Percentiles rank a stretch among this genome's conserved stretches.
Conservation (phyloP, 2,797 vertebrate genomes). For the Rallus crepitans region DNA sequence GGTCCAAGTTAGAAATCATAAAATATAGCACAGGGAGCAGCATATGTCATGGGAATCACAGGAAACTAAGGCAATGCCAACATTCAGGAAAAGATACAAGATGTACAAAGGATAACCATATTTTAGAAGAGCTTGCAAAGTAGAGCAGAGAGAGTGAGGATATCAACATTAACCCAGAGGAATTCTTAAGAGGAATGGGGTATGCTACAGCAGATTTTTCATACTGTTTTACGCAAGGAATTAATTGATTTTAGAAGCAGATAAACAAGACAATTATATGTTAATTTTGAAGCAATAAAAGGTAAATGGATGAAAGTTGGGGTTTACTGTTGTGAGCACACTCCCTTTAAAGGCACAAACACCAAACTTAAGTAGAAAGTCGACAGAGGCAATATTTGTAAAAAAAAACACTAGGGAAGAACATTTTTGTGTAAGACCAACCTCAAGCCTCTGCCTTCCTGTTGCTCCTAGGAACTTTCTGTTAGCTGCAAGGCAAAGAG, state of each 20-base stretch:
- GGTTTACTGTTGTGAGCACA: background rate
- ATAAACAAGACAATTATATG: background rate
- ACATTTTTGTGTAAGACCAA: background rate
- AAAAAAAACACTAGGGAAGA: background rate
- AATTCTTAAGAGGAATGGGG: background rate
- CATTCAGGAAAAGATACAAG: background rate
- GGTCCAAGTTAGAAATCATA: background rate
- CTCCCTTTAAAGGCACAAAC: background rate
- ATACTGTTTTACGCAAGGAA: background rate
- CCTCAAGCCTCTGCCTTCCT: background rate
- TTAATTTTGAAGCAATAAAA: background rate
- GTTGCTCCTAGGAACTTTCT: background rate
- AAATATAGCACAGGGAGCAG: background rate
- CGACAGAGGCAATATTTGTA: background rate
- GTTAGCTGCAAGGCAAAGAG: background rate
- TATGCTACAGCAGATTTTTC: background rate
- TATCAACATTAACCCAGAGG: background rate
- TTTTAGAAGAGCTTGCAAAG: background rate
- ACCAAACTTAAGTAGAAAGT: background rate
- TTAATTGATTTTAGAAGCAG: background rate
- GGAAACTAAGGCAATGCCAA: background rate
- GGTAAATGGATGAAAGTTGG: background rate
- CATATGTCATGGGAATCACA: background rate
- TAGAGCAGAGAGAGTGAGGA: background rate
- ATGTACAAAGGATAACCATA: background rate